Conservation (phyloP, 1,140 invertebrate genomes). For the Uloborus diversus region DNA sequence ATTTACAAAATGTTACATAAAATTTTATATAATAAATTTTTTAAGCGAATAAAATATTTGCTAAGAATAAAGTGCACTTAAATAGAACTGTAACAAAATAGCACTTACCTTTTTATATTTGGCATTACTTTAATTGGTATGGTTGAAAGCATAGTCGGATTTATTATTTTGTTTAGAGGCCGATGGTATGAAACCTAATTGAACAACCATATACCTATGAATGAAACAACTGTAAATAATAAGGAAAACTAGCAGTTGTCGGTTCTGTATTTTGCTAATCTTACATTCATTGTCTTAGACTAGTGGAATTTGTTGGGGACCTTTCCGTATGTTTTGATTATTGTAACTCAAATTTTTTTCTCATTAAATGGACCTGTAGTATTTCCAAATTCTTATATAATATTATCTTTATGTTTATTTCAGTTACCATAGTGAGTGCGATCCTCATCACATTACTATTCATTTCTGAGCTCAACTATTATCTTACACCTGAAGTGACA, state of each 20-base stretch:
- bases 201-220: no score
- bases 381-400: not conserved
- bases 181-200: no score
- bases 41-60: no score
- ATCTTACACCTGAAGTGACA: conserved; percentile 82
- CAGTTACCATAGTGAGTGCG: conserved; percentile 89
- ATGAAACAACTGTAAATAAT: not conserved
- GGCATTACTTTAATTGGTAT: no score
- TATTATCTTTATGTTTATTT: conserved; percentile 66
- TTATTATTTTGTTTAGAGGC: no score
- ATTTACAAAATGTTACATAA: no score
- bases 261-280: not conserved
- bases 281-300: not conserved
- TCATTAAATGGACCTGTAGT: not conserved
- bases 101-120: no score
- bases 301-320: not conserved
- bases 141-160: no score
- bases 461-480: conserved; percentile 85
- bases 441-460: conserved; percentile 85
- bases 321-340: not conserved
- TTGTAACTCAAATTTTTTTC: not conserved
- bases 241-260: not conserved
- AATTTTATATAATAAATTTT: no score
- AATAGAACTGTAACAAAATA: no score
- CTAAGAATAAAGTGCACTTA: no score